These are phyloP conservation scores for Loxodonta africana DNA, from an alignment of 2,113 vertebrate genomes.

Conservation along the genomic window DNA sequence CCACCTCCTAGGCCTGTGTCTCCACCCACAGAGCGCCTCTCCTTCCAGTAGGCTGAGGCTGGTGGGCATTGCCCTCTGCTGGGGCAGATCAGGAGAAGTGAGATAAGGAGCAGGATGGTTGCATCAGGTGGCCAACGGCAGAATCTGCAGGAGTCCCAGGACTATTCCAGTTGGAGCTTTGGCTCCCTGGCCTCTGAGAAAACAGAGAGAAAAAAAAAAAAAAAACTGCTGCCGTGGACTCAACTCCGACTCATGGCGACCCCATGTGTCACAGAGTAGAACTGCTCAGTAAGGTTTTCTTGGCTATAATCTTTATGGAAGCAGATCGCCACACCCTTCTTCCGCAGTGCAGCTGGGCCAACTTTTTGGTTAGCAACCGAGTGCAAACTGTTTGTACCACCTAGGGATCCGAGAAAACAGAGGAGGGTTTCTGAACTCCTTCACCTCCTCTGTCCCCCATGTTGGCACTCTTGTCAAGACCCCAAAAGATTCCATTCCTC, in stretches of 20 bases:
- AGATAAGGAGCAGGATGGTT: background rate
- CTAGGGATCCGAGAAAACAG: background rate
- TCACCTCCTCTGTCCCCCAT: background rate
- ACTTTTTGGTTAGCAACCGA: background rate
- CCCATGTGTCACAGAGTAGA: background rate
- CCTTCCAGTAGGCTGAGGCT: background rate
- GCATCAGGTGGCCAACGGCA: background rate
- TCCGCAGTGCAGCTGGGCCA: background rate
- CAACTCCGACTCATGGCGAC: background rate
- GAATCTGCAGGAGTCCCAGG: background rate
- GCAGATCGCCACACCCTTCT: background rate
- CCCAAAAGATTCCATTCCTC: background rate
- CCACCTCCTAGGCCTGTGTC: background rate
- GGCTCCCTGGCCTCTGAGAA: slow-evolving; percentile 1
- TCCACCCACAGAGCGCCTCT: background rate
- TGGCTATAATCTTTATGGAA: background rate
- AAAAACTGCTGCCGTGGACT: background rate
- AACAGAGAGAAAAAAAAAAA: background rate
- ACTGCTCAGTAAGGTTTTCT: background rate
- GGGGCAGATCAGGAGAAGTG: background rate
- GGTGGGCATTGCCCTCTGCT: slow-evolving; percentile 27
- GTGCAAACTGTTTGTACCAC: background rate
- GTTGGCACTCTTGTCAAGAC: background rate
- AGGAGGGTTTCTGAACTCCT: background rate
- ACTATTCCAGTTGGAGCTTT: background rate